Evolutionary conservation across 2,888 invertebrate species (phyloP), one percentile per base, ranked within the genome.

Genomic region (Mamestra brassicae): DNA sequence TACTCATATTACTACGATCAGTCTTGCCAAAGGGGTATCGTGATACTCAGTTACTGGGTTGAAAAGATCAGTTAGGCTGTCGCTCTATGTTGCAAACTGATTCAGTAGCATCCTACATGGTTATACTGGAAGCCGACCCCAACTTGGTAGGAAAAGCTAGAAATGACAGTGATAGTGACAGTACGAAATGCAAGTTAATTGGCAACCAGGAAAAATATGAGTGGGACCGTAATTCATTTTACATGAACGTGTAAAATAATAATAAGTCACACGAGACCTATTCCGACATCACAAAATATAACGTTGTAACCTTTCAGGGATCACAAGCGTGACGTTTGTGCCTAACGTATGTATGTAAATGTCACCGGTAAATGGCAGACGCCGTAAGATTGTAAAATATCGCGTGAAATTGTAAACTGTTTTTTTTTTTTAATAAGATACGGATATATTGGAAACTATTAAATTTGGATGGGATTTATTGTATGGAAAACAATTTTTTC

Each of bases 171-270:
- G 6, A 17, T 52, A 55, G n/a, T 15, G 11, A 3, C 1, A n/a
- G 4, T n/a, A 17, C 13, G 0, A 42, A 36, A 26, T n/a, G 4
- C 1, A 13, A 13, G 6, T 50, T 0, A 38, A 13, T 58, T 58
- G 15, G 36, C 34, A 68, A 10, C 34, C 4, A 11, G 47, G 3
- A 8, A n/a, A 13, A 17, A 15, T 26, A 54, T 17, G 63, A 57
- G 15, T 7, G 17, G 15, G 8, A 50, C 55, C 34, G 15, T 57
- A 13, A 42, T 55, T 42, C 0, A 52, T 55, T 62, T 66, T 50
- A 34, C 26, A 38, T n/a, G 38, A 52, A 75, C 10, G 4, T 17
- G 47, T 13, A 42, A 50, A 66, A 61, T 60, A 61, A 76, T 17
- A 67, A 50, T 50, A 47, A 26, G 4, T 17, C 58, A 11, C 26